Conservation (phyloP, 2,888 invertebrate species). For the Sarcophaga subvicina region DNA sequence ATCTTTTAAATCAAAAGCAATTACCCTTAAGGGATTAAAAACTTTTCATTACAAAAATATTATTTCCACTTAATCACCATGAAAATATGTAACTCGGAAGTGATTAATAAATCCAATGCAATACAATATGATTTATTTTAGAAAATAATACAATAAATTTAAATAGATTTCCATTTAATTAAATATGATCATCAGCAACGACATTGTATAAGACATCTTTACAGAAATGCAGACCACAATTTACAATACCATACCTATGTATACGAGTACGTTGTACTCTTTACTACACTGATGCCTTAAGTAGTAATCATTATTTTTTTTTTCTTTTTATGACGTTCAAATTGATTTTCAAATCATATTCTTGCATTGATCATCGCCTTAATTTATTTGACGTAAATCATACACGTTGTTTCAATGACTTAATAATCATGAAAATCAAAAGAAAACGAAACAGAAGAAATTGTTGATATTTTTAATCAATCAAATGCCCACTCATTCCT, state of each 20-base stretch:
- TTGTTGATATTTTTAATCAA: conserved; percentile 39
- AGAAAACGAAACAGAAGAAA: background rate
- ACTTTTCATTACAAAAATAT: background rate
- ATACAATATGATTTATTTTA: background rate
- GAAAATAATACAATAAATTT: background rate
- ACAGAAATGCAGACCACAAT: background rate
- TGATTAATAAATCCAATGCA: conserved; percentile 51
- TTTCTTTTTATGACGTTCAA: too few species aligned
- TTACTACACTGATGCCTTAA: background rate
- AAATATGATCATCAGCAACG: background rate
- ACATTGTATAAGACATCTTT: background rate
- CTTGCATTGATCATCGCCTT: background rate
- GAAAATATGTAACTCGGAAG: conserved; percentile 45
- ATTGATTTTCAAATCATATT: too few species aligned
- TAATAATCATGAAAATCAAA: background rate
- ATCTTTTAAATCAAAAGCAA: background rate
- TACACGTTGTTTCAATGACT: background rate
- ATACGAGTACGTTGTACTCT: too few species aligned
- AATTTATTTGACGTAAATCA: background rate
- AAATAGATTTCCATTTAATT: background rate
- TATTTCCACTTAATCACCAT: conserved; percentile 30
- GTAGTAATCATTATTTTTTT: background rate
- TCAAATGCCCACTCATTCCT: conserved; percentile 40
- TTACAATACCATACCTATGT: background rate
- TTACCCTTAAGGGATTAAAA: background rate